Conservation (phyloP, 2,113 vertebrate species). For the Gallinago undulata region DNA sequence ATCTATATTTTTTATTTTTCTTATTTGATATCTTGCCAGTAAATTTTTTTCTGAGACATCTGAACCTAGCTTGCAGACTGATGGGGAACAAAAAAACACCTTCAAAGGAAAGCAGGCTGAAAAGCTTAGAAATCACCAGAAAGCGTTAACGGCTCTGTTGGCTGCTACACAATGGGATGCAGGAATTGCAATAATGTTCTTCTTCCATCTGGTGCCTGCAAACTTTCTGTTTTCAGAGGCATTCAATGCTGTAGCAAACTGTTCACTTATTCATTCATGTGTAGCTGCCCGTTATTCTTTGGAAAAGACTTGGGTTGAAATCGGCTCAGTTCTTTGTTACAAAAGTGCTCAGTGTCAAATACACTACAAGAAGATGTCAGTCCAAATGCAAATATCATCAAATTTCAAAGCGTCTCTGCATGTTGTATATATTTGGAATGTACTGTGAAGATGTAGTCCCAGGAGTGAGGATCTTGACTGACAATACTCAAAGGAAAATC, state of each 20-base stretch:
- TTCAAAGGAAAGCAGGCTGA: slow-evolving; percentile 46
- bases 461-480: slow-evolving; percentile 50
- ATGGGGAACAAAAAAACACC: slow-evolving; percentile 40
- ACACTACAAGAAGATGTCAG: slow-evolving; percentile 41
- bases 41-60: slow-evolving; percentile 16
- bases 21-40: slow-evolving; percentile 26
- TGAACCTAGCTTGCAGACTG: slow-evolving; percentile 49
- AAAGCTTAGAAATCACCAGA: slow-evolving; percentile 62
- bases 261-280: slow-evolving; percentile 58
- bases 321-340: slow-evolving; percentile 15
- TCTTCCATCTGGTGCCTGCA: slow-evolving; percentile 66
- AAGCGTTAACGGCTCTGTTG: slow-evolving; percentile 64
- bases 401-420: background rate
- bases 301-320: slow-evolving; percentile 36
- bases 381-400: slow-evolving; percentile 49
- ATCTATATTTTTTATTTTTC: slow-evolving; percentile 21
- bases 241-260: slow-evolving; percentile 62
- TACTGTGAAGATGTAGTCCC: slow-evolving; percentile 56
- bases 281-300: slow-evolving; percentile 59
- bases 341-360: slow-evolving; percentile 45
- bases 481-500: slow-evolving; percentile 49
- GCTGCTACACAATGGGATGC: slow-evolving; percentile 58
- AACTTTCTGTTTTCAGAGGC: slow-evolving; percentile 54
- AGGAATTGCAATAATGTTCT: slow-evolving; percentile 65
- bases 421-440: slow-evolving; percentile 45